Evolutionary conservation across 2,797 vertebrate species (phyloP), one percentile per base, ranked within the genome.

Genomic region (Gadopsis marmoratus): DNA sequence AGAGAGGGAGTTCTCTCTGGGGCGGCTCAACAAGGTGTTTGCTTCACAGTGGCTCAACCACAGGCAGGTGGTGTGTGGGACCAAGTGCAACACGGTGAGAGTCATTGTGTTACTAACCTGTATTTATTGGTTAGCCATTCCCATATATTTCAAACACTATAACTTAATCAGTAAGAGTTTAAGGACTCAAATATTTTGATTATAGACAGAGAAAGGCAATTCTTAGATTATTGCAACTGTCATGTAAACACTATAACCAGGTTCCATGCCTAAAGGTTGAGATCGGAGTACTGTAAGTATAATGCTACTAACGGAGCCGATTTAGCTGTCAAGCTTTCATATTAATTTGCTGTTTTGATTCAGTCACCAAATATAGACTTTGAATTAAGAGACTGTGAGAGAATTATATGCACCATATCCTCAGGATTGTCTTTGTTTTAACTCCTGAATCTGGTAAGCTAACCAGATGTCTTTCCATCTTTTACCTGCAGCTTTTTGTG

Each of bases 1-100:
- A 68, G 98, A 99, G 89, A 95, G 95, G 84, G 97, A 99, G 88
- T 98, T 99, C 91, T 96, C 97, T 21, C 96, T 99, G 0, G 97
- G 97, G 67, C 95, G 96, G 39, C 97, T 99, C 45, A 99, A 99
- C 91, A 99, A 99, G 94, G 98, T 99, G 71, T 99, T 99, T 78
- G 98, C 98, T 0, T 99, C 98, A 37, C 98, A 99, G 89, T 99
- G 98, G 98, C 95, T 99, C 85, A 99, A 98, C 93, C 97, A 99
- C 86, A 96, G 97, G 26, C 98, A 99, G 91, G 97, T 99, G 87
- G 97, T 99, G 74, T 99, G 98, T 68, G 97, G 98, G 87, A 99
- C 98, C 84, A 99, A 99, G 90, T 99, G 98, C 93, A 99, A 99
- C 91, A 99, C 97, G 82, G 98, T 99, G 88, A 97, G 97, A 81